Percentiles rank a stretch among this genome's conserved stretches.
phyloP scores from a whole-genome alignment of 2,797 vertebrate species.

The Anas capensis region DNA sequence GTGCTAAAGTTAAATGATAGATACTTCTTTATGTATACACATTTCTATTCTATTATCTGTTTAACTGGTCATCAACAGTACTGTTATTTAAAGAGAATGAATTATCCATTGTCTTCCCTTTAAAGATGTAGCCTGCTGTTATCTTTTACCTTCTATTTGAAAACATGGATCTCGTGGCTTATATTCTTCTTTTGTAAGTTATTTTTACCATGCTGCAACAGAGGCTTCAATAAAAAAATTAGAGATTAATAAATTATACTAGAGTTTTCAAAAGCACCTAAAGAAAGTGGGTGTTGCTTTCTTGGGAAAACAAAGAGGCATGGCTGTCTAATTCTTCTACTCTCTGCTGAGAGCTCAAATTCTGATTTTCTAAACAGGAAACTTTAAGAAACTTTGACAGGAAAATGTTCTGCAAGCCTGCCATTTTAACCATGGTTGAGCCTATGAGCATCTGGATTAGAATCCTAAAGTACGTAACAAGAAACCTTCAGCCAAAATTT shows the following conservation, averaged over 20 bases:
- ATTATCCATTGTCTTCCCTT: conserved; percentile 3
- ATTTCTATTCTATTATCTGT: neutral
- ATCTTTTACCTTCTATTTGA: neutral
- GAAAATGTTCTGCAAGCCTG: neutral
- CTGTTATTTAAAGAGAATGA: neutral
- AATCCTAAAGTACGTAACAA: neutral
- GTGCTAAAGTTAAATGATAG: neutral
- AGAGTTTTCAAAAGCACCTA: neutral
- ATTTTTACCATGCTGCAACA: neutral
- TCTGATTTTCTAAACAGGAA: neutral
- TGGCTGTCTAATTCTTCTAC: neutral
- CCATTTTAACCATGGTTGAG: neutral
- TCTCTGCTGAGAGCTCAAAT: neutral
- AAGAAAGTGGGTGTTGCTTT: neutral
- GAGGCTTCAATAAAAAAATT: neutral
- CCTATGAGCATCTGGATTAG: neutral
- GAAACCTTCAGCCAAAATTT: neutral
- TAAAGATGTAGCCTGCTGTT: neutral
- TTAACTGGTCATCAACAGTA: neutral
- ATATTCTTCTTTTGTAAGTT: neutral
- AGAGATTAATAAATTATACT: neutral
- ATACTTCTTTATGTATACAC: neutral
- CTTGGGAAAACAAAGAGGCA: neutral
- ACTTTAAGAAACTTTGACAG: neutral
- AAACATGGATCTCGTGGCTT: neutral